These are phyloP conservation scores for Holcopasites calliopsidis DNA, from an alignment of 1,140 invertebrate species.

Conservation along the genomic window DNA sequence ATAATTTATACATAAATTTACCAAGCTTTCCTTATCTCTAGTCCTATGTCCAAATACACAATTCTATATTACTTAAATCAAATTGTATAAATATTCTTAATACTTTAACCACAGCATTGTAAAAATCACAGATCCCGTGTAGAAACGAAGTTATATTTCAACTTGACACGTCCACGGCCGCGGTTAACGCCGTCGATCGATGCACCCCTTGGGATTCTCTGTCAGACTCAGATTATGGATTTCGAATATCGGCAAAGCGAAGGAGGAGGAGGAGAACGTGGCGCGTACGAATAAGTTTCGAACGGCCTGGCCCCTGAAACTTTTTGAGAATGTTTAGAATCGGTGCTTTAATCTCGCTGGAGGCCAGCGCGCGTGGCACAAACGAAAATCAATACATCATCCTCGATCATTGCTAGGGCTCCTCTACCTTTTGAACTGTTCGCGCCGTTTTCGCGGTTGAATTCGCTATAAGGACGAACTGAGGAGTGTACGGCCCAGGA, in stretches of 20 bases:
- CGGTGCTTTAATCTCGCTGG: background rate
- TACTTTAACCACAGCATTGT: too few species aligned
- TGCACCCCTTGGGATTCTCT: conserved; percentile 42
- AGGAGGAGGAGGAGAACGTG: background rate
- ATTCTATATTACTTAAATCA: too few species aligned
- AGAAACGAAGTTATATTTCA: too few species aligned
- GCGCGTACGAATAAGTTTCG: background rate
- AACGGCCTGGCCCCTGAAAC: too few species aligned
- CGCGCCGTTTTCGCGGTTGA: conserved; percentile 13
- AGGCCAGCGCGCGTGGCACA: conserved; percentile 22
- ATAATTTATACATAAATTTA: too few species aligned
- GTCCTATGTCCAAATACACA: too few species aligned
- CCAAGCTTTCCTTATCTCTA: too few species aligned
- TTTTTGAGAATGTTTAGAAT: background rate
- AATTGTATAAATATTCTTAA: too few species aligned
- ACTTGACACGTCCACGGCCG: too few species aligned
- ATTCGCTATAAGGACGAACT: conserved; percentile 19
- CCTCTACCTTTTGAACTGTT: conserved; percentile 19
- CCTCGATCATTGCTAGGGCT: conserved; percentile 60
- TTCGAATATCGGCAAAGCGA: conserved; percentile 1
- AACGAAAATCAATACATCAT: conserved; percentile 60
- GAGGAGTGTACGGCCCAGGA: background rate
- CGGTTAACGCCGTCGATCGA: conserved; percentile 36
- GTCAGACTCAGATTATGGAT: background rate
- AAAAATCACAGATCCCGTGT: too few species aligned